Conservation (phyloP, 2,888 invertebrate genomes). For the Lithophane ornitopus region DNA sequence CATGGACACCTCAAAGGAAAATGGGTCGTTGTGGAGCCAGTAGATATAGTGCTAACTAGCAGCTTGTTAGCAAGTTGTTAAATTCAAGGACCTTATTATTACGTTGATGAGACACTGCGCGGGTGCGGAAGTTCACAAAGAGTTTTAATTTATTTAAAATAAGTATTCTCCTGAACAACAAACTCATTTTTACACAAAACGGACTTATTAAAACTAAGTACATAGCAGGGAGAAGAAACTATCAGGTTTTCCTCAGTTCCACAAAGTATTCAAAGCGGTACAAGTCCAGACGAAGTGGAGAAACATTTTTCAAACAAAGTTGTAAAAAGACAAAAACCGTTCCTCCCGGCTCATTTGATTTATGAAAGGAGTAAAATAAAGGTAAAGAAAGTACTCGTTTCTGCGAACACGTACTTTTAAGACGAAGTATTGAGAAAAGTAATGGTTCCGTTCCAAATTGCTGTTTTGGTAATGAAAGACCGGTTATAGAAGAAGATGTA, state of each 20-base stretch:
- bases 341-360: slow-evolving; percentile 62
- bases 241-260: slow-evolving; percentile 20
- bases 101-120: background rate
- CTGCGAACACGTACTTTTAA: slow-evolving; percentile 49
- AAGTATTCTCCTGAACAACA: slow-evolving; percentile 20
- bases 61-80: slow-evolving; percentile 16
- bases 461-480: slow-evolving; percentile 39
- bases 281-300: slow-evolving; percentile 38
- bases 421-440: slow-evolving; percentile 44
- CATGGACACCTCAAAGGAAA: slow-evolving; percentile 29
- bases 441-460: slow-evolving; percentile 41
- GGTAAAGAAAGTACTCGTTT: slow-evolving; percentile 42
- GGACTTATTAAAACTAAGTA: slow-evolving; percentile 23
- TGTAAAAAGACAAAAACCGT: slow-evolving; percentile 58
- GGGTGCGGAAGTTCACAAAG: slow-evolving; percentile 14
- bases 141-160: slow-evolving; percentile 13
- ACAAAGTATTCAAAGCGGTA: slow-evolving; percentile 55
- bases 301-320: slow-evolving; percentile 62
- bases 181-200: slow-evolving; percentile 20
- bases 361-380: slow-evolving; percentile 62
- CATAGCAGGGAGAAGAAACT: slow-evolving; percentile 16
- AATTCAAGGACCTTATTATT: background rate
- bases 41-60: background rate
- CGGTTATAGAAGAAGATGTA: slow-evolving; percentile 18
- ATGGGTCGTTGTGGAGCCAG: slow-evolving; percentile 6